Evolutionary conservation across 2,797 vertebrate species (phyloP).

Genomic region (Synaphobranchus kaupii): DNA sequence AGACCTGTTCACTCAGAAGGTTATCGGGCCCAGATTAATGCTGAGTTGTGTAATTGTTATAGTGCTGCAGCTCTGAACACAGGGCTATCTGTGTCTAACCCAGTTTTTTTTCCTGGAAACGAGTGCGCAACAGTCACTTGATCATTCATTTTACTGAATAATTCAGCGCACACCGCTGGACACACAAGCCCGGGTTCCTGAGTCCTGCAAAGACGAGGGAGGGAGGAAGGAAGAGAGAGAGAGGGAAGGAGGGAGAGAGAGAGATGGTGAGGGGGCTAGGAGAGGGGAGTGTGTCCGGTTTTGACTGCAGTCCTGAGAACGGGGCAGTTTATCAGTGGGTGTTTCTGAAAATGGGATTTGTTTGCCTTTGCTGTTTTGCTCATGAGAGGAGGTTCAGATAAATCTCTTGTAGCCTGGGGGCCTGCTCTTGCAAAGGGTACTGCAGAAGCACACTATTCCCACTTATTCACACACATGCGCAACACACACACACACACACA

Average conservation of each 20-base stretch:
- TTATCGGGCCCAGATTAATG: background rate
- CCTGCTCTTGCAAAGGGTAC: constrained; percentile 53
- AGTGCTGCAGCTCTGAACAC: background rate
- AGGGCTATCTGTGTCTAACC: background rate
- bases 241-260: constrained; percentile 50
- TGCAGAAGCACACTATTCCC: constrained; percentile 50
- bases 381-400: constrained; percentile 65
- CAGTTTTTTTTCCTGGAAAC: background rate
- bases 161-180: background rate
- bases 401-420: constrained; percentile 53
- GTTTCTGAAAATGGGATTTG: constrained; percentile 58
- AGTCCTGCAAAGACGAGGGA: constrained; percentile 41
- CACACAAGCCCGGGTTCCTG: background rate
- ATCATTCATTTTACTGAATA: background rate
- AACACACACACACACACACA: background rate
- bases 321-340: constrained; percentile 49
- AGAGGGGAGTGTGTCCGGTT: constrained; percentile 2
- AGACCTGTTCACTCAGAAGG: background rate
- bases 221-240: background rate
- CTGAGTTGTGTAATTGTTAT: background rate
- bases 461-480: constrained; percentile 43
- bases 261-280: background rate
- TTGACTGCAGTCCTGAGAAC: constrained; percentile 36
- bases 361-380: constrained; percentile 59
- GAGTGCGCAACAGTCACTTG: background rate